Percentiles rank a stretch among this genome's conserved stretches.
These are phyloP conservation scores for Xestia c-nigrum DNA, from an alignment of 2,888 invertebrate species.

Conservation along the genomic window DNA sequence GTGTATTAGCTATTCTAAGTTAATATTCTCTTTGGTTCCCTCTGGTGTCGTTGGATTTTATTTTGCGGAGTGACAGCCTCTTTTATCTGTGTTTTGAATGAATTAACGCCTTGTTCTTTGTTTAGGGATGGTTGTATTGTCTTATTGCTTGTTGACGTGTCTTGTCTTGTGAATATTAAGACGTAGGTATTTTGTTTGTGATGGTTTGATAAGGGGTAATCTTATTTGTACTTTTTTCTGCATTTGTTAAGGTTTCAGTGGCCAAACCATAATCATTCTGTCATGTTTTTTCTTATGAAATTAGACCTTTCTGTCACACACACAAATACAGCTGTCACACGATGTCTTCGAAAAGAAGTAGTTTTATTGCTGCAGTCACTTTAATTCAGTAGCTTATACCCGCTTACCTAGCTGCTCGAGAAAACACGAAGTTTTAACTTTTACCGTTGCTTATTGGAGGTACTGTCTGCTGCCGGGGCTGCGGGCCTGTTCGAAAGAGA, in stretches of 20 bases:
- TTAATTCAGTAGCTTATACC: neutral
- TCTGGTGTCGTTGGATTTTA: slow-evolving; percentile 70
- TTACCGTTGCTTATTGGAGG: too few species aligned
- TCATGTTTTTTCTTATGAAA: neutral
- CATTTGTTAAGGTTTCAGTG: neutral
- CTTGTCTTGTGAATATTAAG: slow-evolving; percentile 32
- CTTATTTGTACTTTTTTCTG: neutral
- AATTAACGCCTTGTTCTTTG: slow-evolving; percentile 51
- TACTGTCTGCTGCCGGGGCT: too few species aligned
- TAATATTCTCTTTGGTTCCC: slow-evolving; percentile 78
- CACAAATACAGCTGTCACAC: too few species aligned
- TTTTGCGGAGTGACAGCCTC: slow-evolving; percentile 60
- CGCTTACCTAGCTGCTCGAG: too few species aligned
- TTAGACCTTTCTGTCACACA: neutral
- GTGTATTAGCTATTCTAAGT: slow-evolving; percentile 76
- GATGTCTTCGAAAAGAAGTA: too few species aligned
- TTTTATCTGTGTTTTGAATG: slow-evolving; percentile 60
- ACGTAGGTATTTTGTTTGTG: neutral
- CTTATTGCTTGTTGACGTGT: slow-evolving; percentile 37
- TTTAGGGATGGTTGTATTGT: slow-evolving; percentile 14
- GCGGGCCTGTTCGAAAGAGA: too few species aligned
- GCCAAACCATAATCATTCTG: neutral
- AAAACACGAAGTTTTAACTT: too few species aligned
- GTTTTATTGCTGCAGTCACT: neutral
- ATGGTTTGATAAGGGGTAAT: neutral